Evolutionary conservation across 2,113 vertebrate genomes (phyloP), one percentile per base, ranked within the genome.

Genomic region (Trogon melanurus): DNA sequence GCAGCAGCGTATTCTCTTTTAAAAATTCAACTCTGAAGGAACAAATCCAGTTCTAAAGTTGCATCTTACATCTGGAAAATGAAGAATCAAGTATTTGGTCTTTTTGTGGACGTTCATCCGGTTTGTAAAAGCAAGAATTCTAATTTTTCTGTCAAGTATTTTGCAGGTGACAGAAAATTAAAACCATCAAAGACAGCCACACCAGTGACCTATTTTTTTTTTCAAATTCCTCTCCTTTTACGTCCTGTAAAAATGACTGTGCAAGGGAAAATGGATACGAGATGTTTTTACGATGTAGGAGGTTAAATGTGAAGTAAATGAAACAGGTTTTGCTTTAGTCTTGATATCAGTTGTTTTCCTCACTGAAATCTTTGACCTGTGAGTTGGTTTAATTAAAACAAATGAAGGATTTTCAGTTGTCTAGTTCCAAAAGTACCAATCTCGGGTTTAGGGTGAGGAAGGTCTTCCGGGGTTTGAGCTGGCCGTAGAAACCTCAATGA

Each of bases 401-500:
- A 27, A 3, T 2, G 7, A 29, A 67, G 36, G 38, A 2, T 45
- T 9, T 72, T n/a, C 4, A 30, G 3, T 56, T 84, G n/a, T 16
- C 16, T 20, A 2, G 1, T 26, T 86, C n/a, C 10, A 70, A 48
- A 23, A 72, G 41, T 22, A 7, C 1, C 5, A 6, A 56, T 22
- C 16, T 12, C 11, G 9, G 9, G 3, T 1, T 73, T 15, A 8
- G 29, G 29, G 16, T 12, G 56, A 70, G 54, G 57, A 73, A 9
- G 8, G 3, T 29, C 57, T 82, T n/a, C n/a, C 7, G 7, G 17
- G 22, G 23, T 44, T 82, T 0, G 0, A 30, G 10, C 5, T 73
- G 45, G 13, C 58, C 3, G 0, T 18, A 30, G 45, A 61, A 36
- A 81, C 9, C 41, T 50, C 58, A 27, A 2, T 29, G 61, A 45